Base-by-base conservation (phyloP, 2,888 invertebrate species). In the Spodoptera exigua region DNA sequence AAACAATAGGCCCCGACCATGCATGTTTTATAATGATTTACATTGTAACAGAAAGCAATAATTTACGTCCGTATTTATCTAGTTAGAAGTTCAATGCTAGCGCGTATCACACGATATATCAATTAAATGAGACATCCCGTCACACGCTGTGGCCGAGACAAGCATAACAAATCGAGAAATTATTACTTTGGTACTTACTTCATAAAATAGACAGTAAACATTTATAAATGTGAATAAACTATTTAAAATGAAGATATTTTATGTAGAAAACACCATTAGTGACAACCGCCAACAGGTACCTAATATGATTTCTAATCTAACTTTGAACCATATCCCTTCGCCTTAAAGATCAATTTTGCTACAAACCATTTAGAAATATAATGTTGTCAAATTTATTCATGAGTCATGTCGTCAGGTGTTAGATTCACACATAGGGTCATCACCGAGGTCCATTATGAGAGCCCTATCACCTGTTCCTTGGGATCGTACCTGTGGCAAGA, bases 401-500 rank as follows among this genome's bases (percentile, higher is more conserved):
- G 39, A 44, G 41, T 60, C 43, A 59, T 41, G 57, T 52, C 27
- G 21, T 55, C 67, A 70, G 61, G 64, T 77, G 64, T 54, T 45
- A 39, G 51, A 63, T 58, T 60, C 46, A 39, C 53, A 52, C 56
- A 44, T 81, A 86, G 86, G 89, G 89, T 89, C 87, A 86, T 78
- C 85, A 84, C 83, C 74, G 71, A 58, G 80, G 74, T 77, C 81
- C 82, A 71, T n/a, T 82, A 76, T 86, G 87, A 84, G 89, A 87
- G 78, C 78, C 81, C 62, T 79, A 74, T 79, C 89, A 90, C 90
- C 89, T 89, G 90, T 76, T 78, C 77, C 86, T 89, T 86, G 88
- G 88, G 86, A 91, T 89, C 89, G 82, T 94, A 94, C 94, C 94
- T 94, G 94, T 94, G 94, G 94, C 94, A 94, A 89, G 80, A 87